These are phyloP conservation scores for Ormyrus labotus DNA, from an alignment of 2,888 invertebrate species.

Conservation along the genomic window DNA sequence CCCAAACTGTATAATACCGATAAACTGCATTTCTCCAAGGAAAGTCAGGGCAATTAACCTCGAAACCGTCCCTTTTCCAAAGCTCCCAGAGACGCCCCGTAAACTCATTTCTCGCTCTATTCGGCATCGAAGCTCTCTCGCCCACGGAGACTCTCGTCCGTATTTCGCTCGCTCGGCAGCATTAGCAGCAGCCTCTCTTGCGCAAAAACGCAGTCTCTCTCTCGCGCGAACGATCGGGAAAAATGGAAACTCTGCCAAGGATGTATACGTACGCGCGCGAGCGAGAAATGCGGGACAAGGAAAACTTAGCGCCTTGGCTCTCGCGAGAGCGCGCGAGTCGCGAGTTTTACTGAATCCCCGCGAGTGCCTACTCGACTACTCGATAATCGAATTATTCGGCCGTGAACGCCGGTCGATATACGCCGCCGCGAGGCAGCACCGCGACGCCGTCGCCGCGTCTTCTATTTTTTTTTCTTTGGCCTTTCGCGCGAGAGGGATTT, in stretches of 20 bases:
- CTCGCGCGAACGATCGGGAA: slow-evolving; percentile 5
- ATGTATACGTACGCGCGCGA: background rate
- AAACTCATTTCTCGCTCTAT: no score
- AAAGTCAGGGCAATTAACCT: no score
- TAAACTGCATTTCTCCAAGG: no score
- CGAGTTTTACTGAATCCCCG: slow-evolving; percentile 33
- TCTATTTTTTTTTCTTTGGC: no score
- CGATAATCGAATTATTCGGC: slow-evolving; percentile 44
- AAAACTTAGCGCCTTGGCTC: slow-evolving; percentile 52
- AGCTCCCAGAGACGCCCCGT: no score
- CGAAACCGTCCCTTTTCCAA: no score
- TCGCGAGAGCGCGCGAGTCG: background rate
- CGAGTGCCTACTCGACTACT: background rate
- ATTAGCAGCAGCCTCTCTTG: background rate
- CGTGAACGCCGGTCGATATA: slow-evolving; percentile 20
- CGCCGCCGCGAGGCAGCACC: background rate
- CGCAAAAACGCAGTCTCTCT: slow-evolving; percentile 19
- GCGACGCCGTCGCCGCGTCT: no score
- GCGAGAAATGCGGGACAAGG: slow-evolving; percentile 53
- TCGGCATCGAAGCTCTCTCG: no score
- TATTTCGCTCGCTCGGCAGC: no score
- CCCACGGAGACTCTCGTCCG: no score
- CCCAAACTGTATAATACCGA: no score
- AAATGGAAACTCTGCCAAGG: slow-evolving; percentile 58
- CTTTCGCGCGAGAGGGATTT: no score